Conservation (phyloP, 2,113 vertebrate species). For the Tachysurus fulvidraco region DNA sequence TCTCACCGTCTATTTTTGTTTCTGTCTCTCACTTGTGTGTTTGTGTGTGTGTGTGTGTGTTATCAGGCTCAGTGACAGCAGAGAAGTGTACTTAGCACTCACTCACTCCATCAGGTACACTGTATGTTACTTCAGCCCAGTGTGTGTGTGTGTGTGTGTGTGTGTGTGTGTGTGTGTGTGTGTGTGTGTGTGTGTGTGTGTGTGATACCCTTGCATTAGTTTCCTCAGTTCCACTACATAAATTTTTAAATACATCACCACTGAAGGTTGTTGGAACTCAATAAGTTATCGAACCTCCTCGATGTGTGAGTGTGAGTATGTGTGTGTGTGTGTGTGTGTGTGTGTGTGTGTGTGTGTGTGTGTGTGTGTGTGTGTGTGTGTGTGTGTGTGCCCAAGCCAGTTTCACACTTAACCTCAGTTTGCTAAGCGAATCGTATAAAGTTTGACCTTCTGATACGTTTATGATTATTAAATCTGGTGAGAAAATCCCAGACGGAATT, state of each 20-base stretch:
- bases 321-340: constrained; percentile 16
- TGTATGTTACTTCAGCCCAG: neutral
- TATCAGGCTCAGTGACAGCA: neutral
- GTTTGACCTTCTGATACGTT: constrained; percentile 37
- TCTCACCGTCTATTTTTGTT: neutral
- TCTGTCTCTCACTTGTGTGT: neutral
- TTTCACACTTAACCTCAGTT: constrained; percentile 33
- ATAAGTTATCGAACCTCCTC: constrained; percentile 48
- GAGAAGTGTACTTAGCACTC: constrained; percentile 3
- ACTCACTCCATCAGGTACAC: neutral
- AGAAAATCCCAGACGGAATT: constrained; percentile 11
- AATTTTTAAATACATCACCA: constrained; percentile 49
- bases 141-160: constrained; percentile 27
- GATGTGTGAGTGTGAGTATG: neutral
- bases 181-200: neutral
- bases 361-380: neutral
- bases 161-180: constrained; percentile 8
- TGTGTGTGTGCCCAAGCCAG: neutral
- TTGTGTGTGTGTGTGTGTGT: neutral
- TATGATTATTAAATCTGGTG: constrained; percentile 38
- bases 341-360: neutral
- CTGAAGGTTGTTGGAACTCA: constrained; percentile 51
- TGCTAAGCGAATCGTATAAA: constrained; percentile 28
- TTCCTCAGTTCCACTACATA: constrained; percentile 32
- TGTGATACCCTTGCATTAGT: constrained; percentile 14